Conservation (phyloP, 2,888 invertebrate species). For the Drosophila picticornis region DNA sequence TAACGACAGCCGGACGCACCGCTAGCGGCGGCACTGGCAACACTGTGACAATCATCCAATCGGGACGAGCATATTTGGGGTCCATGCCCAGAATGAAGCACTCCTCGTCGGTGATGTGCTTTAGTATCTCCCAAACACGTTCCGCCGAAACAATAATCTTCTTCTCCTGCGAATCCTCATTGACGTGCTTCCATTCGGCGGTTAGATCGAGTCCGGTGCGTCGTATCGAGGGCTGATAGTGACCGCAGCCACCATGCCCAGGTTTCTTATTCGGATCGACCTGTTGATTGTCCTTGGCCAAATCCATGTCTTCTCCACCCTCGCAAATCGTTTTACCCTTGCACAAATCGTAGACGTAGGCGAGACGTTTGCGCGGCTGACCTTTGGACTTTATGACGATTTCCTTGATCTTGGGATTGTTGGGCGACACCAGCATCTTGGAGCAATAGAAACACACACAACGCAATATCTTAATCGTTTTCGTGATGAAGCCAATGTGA, state of each 20-base stretch:
- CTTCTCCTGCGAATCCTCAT: slow-evolving; percentile 99
- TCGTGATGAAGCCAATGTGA: slow-evolving; percentile 98
- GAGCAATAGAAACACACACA: slow-evolving; percentile 99
- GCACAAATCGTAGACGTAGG: slow-evolving; percentile 98
- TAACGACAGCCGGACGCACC: slow-evolving; percentile 98
- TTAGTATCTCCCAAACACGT: slow-evolving; percentile 98
- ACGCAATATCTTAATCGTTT: slow-evolving; percentile 98
- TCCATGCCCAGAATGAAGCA: slow-evolving; percentile 98
- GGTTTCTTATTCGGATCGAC: slow-evolving; percentile 86
- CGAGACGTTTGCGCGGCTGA: slow-evolving; percentile 96
- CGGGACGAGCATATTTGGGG: slow-evolving; percentile 98
- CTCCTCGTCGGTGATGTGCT: slow-evolving; percentile 98
- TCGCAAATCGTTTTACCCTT: slow-evolving; percentile 99
- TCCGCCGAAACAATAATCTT: slow-evolving; percentile 98
- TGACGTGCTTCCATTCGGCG: slow-evolving; percentile 99
- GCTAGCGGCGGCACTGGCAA: slow-evolving; percentile 98
- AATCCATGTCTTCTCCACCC: slow-evolving; percentile 99
- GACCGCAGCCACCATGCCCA: slow-evolving; percentile 98
- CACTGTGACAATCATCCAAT: slow-evolving; percentile 99
- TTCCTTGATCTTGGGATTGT: slow-evolving; percentile 88
- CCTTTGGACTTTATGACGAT: slow-evolving; percentile 97
- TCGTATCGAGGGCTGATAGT: slow-evolving; percentile 97
- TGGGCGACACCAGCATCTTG: slow-evolving; percentile 96
- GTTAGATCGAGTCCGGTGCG: slow-evolving; percentile 95
- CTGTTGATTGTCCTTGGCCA: slow-evolving; percentile 91